Conservation (phyloP, 1,140 invertebrate species). For the Zaprionus kolodkinae region DNA sequence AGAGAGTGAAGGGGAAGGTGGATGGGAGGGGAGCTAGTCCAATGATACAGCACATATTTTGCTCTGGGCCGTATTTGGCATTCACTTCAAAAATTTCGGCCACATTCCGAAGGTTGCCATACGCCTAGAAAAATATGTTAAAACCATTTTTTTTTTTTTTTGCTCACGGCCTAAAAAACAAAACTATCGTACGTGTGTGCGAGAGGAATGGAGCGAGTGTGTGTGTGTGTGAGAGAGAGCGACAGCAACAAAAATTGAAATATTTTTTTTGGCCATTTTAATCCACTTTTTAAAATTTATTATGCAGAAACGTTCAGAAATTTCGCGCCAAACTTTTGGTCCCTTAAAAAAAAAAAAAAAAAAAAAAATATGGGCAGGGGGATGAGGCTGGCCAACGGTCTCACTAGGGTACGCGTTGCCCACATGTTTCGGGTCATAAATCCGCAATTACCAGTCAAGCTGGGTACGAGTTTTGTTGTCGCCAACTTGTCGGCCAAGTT, state of each 20-base stretch:
- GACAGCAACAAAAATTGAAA: constrained; percentile 23
- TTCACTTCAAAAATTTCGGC: constrained; percentile 38
- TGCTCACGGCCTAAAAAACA: constrained; percentile 40
- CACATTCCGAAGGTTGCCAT: constrained; percentile 33
- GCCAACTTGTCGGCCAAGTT: constrained; percentile 52
- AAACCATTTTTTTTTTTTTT: constrained; percentile 35
- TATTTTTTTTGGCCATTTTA: constrained; percentile 65
- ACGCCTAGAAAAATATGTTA: constrained; percentile 62
- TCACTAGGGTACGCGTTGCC: constrained; percentile 38
- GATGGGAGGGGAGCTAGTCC: background rate
- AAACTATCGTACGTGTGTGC: constrained; percentile 36
- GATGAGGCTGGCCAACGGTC: background rate
- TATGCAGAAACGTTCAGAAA: constrained; percentile 72
- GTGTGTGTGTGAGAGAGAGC: background rate
- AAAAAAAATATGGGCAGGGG: constrained; percentile 2
- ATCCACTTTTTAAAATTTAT: constrained; percentile 76
- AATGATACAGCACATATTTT: constrained; percentile 35
- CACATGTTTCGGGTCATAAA: constrained; percentile 75
- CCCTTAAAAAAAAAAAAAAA: constrained; percentile 12
- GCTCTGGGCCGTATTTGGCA: constrained; percentile 51
- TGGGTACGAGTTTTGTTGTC: constrained; percentile 7
- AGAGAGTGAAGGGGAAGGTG: background rate
- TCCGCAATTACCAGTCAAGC: constrained; percentile 74
- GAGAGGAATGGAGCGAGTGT: background rate
- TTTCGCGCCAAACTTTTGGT: constrained; percentile 49